Base-by-base conservation (phyloP, 2,797 vertebrate species). In the Danio tinwini region DNA sequence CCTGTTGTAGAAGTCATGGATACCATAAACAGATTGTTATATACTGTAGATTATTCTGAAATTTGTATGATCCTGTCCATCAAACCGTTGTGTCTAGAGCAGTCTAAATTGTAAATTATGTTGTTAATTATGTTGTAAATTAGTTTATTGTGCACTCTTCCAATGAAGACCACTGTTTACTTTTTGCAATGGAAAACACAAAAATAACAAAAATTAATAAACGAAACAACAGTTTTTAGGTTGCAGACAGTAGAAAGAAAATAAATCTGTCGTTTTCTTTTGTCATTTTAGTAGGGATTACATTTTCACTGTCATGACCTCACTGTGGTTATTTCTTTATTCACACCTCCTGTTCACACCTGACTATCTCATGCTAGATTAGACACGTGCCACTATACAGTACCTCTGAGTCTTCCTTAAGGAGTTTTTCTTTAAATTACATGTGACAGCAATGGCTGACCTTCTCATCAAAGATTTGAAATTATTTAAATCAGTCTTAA, bases 341-440 rank as follows among this genome's bases (percentile, higher is more conserved):
- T 71, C 50, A 42, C 37, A 71, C 11, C 42, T 65, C n/a, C 37
- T 71, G 50, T 42, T 71, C 68, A 55, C 68, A 55, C 37, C 50
- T 13, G 11, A 40, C 37, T 42, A 37, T 42, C n/a, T 71, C 37
- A 49, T 49, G 0, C 11, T 53, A 71, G 37, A 53, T 70, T 40
- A 40, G 50, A 4, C 50, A 7, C 70, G 50, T 12, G n/a, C 10
- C 39, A n/a, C 37, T 40, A 49, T 1, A 29, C 29, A 29, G 29
- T 7, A 55, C 29, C 14, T 52, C n/a, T n/a, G 65, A 68, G 47
- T 69, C 14, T 13, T 14, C 17, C 49, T 70, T 19, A 70, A 3
- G 10, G 6, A n/a, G 5, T 52, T 69, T 69, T 69, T 1, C 21
- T 68, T 52, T 69, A 68, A 29, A 49, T 49, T 67, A 47, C n/a